A percentile compares a stretch with the other conserved stretches of the same genome.
These are phyloP conservation scores for Andrena chrysosceles DNA, from an alignment of 2,888 invertebrate species.

Conservation along the genomic window DNA sequence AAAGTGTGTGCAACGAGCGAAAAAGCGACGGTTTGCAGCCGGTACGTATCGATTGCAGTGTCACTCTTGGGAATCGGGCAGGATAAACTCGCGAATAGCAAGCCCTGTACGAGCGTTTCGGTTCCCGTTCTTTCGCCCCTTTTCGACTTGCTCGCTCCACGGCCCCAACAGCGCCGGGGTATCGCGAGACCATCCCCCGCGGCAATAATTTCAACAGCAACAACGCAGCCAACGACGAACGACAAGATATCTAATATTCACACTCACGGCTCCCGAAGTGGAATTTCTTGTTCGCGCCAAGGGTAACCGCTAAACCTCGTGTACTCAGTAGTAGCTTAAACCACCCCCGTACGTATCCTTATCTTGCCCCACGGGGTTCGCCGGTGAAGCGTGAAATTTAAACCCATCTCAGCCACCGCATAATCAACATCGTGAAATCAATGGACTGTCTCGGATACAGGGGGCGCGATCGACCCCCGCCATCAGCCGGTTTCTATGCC, in stretches of 20 bases:
- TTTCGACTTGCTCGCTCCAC: neutral
- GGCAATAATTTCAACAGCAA: conserved; percentile 51
- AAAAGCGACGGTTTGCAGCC: conserved; percentile 57
- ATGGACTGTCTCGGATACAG: conserved; percentile 54
- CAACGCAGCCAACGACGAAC: conserved; percentile 34
- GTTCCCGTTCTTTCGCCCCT: conserved; percentile 27
- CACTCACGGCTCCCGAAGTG: conserved; percentile 59
- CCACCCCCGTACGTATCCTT: conserved; percentile 62
- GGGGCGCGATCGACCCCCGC: conserved; percentile 36
- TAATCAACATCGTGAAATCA: conserved; percentile 72
- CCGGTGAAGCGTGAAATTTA: conserved; percentile 71
- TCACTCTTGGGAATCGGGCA: conserved; percentile 70
- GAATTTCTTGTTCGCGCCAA: conserved; percentile 70
- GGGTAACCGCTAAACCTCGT: conserved; percentile 71
- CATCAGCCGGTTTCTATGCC: neutral
- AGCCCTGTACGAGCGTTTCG: conserved; percentile 37
- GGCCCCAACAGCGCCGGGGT: neutral
- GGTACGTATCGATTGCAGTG: conserved; percentile 68
- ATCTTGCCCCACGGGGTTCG: conserved; percentile 59
- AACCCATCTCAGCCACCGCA: conserved; percentile 61
- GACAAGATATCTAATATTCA: conserved; percentile 71
- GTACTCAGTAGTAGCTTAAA: conserved; percentile 70
- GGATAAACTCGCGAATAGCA: conserved; percentile 63
- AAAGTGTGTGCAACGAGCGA: conserved; percentile 48
- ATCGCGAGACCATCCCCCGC: conserved; percentile 14